Evolutionary conservation across 1,140 invertebrate species (phyloP), one percentile per base, ranked within the genome.

Genomic region (Dendrolimus kikuchii): DNA sequence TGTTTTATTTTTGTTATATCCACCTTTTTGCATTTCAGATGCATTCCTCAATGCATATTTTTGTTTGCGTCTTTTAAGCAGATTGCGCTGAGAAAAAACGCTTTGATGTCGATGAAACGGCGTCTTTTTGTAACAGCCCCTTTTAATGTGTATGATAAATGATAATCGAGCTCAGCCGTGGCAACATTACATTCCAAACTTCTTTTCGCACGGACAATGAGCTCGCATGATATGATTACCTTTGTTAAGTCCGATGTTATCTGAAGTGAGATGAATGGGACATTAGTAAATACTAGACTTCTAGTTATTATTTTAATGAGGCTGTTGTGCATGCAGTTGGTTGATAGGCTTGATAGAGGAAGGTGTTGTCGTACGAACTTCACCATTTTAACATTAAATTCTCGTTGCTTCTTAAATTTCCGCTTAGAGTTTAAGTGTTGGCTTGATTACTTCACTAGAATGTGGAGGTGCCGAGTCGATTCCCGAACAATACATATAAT

Each of bases 1-100:
- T 57, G 69, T 81, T 81, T 81, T 84, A 82, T 82, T 82, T 80
- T 72, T 61, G 65, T 69, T 58, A 72, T 67, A 77, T 73, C 62
- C 57, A 66, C 76, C 71, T 79, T 74, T 64, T 64, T 72, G 69
- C 63, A 46, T 64, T 58, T 59, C 62, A 66, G 64, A 68, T 68
- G 67, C 71, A 83, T 78, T 79, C 76, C 74, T 51, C 57, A 57
- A 49, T 55, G 63, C 62, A 72, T 74, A 64, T 67, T 75, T 74
- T 72, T 68, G 61, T 75, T 74, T 77, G 61, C 63, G 53, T 61
- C 59, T 74, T 78, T 75, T 77, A 69, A 57, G 42, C 55, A 49
- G 55, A 68, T 57, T 61, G 49, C 57, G 57, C 50, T 46, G 41
- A 65, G 71, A 71, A 55, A 59, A 57, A 66, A 54, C 55, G 54